Conservation (phyloP, 2,888 invertebrate species). For the Agriopis marginaria region DNA sequence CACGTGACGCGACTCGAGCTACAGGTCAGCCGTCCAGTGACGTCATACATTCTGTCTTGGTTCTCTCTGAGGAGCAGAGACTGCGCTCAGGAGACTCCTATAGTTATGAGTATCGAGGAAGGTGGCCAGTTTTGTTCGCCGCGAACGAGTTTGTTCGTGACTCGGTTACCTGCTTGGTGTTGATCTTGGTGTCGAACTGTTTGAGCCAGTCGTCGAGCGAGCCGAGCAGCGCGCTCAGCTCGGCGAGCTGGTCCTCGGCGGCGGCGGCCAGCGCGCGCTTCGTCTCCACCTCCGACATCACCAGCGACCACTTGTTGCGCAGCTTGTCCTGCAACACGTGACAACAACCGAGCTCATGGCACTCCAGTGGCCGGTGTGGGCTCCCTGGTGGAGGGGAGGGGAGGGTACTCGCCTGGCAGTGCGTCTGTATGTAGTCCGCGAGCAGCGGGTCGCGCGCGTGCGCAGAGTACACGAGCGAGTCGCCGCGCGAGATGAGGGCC, state of each 20-base stretch:
- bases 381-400: neutral
- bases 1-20: no score
- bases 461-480: constrained; percentile 90
- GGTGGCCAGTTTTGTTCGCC: no score
- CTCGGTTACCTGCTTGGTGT: neutral
- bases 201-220: constrained; percentile 37
- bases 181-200: neutral
- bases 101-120: no score
- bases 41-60: no score
- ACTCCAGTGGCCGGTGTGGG: no score
- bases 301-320: constrained; percentile 88
- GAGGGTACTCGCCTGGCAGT: constrained; percentile 68
- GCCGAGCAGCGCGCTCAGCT: constrained; percentile 73
- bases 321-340: constrained; percentile 74
- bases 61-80: no score
- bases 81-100: no score
- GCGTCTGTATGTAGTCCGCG: constrained; percentile 86
- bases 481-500: constrained; percentile 91
- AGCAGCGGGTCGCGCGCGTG: constrained; percentile 85
- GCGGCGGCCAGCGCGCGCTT: constrained; percentile 81
- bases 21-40: no score
- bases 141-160: no score
- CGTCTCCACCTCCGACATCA: constrained; percentile 88
- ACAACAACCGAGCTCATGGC: no score
- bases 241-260: constrained; percentile 85